These are phyloP conservation scores for Drosophila yooni DNA, from an alignment of 2,888 invertebrate genomes.

Conservation along the genomic window DNA sequence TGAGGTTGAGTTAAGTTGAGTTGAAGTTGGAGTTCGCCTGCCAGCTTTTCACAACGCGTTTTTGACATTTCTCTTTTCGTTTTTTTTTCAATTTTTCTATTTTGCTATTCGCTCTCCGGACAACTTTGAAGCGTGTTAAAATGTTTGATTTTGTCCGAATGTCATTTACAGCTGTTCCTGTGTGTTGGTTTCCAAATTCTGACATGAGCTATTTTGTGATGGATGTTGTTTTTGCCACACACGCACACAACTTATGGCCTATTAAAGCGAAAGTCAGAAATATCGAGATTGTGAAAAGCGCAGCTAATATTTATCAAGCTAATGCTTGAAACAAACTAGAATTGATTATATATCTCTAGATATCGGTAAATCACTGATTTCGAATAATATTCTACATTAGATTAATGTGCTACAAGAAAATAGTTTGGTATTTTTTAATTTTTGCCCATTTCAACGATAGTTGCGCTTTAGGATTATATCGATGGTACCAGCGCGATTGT, in stretches of 20 bases:
- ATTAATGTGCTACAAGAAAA: background rate
- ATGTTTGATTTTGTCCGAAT: constrained; percentile 80
- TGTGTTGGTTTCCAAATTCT: constrained; percentile 35
- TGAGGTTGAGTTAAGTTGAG: constrained; percentile 34
- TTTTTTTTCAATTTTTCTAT: constrained; percentile 1
- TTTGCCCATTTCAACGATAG: background rate
- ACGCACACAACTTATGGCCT: constrained; percentile 6
- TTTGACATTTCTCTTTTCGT: constrained; percentile 67
- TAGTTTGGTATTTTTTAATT: background rate
- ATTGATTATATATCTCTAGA: background rate
- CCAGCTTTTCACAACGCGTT: constrained; percentile 71
- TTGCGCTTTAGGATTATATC: background rate
- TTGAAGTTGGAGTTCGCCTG: constrained; percentile 38
- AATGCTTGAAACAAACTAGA: no score
- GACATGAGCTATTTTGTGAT: constrained; percentile 51
- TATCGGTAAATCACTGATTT: background rate
- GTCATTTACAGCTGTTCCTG: constrained; percentile 77
- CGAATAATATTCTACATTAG: background rate
- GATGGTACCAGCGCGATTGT: constrained; percentile 3
- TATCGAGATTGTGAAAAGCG: background rate
- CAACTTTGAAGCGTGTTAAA: constrained; percentile 79
- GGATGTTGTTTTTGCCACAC: constrained; percentile 39
- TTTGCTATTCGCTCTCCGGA: constrained; percentile 41
- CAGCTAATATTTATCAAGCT: background rate
- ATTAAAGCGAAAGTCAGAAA: background rate